Evolutionary conservation across 2,797 vertebrate species (phyloP), one percentile per base, ranked within the genome.

Genomic region (Chelon labrosus): DNA sequence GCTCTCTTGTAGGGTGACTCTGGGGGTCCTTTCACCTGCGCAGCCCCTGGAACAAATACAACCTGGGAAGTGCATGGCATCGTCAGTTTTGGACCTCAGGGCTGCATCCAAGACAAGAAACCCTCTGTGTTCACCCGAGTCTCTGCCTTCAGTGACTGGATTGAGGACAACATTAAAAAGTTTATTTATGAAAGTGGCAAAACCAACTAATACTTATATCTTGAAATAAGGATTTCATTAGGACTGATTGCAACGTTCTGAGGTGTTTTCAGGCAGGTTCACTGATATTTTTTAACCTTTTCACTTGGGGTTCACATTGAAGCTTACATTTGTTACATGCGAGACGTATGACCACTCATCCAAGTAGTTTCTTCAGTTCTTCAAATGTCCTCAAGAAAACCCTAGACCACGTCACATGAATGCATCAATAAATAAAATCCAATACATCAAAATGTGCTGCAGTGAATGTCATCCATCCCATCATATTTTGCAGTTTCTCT

Each of bases 91-190:
- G 89, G 88, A 22, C 70, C 93, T 9, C 47, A 22, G 16, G 90
- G 92, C 64, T 95, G 94, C 77, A 82, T 93, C 61, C 72, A 51
- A 71, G 92, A 95, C 84, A 95, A 92, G 73, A 94, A 95, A 20
- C 93, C 94, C 0, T 92, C 94, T 0, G 93, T 95, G 16, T 95
- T 95, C 85, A 95, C 92, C 5, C 90, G 90, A 0, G 88, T 94
- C 19, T 94, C 94, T 10, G 82, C 92, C 56, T 95, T 94, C 62
- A 92, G 56, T 12, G 75, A 89, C 67, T 95, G 94, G 93, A 91
- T 95, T 17, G 5, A 57, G 2, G 47, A 92, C 85, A 92, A 88
- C 72, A 92, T 95, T 25, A 93, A 89, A 79, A 90, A 88, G 73
- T 94, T 93, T 55, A 73, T 83, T 2, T 92, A 90, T 64, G 88